These are phyloP conservation scores for Leptatherina wallacei DNA, from an alignment of 2,797 vertebrate species.

Conservation along the genomic window DNA sequence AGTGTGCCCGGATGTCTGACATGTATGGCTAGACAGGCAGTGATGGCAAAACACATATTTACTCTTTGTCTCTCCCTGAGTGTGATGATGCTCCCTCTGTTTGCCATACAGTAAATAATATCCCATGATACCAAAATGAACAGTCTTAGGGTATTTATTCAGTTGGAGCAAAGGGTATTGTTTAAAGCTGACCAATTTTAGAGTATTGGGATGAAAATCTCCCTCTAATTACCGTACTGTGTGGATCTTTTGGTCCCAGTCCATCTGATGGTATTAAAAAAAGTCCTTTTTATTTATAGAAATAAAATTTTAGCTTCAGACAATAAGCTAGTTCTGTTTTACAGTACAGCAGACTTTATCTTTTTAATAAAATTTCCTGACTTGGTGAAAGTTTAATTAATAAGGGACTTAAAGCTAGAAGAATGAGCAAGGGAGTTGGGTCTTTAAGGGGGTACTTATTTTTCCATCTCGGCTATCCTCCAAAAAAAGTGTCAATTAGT, in stretches of 20 bases:
- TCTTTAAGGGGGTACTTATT: slow-evolving; percentile 87
- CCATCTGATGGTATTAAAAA: slow-evolving; percentile 78
- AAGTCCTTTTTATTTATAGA: slow-evolving; percentile 80
- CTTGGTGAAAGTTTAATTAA: slow-evolving; percentile 89
- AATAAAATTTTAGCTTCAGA: slow-evolving; percentile 79
- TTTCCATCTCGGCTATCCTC: slow-evolving; percentile 88
- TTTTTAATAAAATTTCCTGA: slow-evolving; percentile 84
- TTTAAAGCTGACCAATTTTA: slow-evolving; percentile 77
- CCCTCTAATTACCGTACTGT: slow-evolving; percentile 75
- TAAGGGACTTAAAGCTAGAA: slow-evolving; percentile 85
- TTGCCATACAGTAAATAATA: slow-evolving; percentile 63
- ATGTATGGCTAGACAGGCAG: slow-evolving; percentile 56
- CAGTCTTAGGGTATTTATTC: slow-evolving; percentile 65
- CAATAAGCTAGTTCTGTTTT: slow-evolving; percentile 80
- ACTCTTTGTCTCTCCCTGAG: slow-evolving; percentile 57
- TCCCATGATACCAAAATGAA: slow-evolving; percentile 59
- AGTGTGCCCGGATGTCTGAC: slow-evolving; percentile 56
- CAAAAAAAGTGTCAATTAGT: slow-evolving; percentile 88
- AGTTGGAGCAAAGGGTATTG: slow-evolving; percentile 64
- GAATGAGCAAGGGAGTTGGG: slow-evolving; percentile 84
- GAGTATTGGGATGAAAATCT: slow-evolving; percentile 68
- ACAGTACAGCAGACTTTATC: slow-evolving; percentile 81
- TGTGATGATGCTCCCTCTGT: slow-evolving; percentile 55
- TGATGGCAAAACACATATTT: slow-evolving; percentile 71
- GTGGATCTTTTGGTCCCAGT: slow-evolving; percentile 65